Evolutionary conservation across 2,797 vertebrate genomes (phyloP).

Genomic region (Mus spretus): DNA sequence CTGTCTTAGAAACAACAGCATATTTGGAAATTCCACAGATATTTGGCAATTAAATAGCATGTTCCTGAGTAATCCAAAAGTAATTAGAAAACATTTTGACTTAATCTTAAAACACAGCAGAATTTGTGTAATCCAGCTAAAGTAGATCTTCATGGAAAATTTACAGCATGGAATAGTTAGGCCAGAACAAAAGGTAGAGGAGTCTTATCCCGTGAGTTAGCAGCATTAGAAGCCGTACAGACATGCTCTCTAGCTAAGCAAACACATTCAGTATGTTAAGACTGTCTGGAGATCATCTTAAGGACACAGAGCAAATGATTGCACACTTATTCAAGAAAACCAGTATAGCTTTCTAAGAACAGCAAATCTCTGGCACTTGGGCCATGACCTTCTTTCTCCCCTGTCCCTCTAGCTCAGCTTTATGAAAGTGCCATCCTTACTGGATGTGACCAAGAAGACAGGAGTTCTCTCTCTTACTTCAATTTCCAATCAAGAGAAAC

Average conservation of each 20-base stretch:
- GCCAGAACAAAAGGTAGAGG: neutral
- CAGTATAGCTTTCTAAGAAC: neutral
- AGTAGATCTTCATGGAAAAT: neutral
- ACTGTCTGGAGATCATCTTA: neutral
- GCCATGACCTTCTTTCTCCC: neutral
- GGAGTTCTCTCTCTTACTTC: neutral
- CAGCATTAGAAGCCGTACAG: neutral
- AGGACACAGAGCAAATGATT: neutral
- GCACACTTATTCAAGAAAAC: slow-evolving; percentile 42
- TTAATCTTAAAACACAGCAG: neutral
- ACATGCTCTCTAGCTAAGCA: neutral
- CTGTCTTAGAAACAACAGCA: neutral
- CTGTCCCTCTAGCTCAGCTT: neutral
- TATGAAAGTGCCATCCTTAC: neutral
- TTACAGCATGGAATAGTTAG: neutral
- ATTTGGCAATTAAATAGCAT: neutral
- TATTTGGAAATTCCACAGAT: neutral
- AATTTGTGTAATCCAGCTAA: neutral
- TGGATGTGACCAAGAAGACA: neutral
- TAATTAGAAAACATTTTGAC: slow-evolving; percentile 34
- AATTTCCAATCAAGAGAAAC: neutral
- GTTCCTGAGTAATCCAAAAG: neutral
- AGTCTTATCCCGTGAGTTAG: neutral
- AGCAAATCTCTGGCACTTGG: neutral
- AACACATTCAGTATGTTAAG: neutral